These are phyloP conservation scores for Drosophila setifemur DNA, from an alignment of 1,140 invertebrate genomes.

Conservation along the genomic window DNA sequence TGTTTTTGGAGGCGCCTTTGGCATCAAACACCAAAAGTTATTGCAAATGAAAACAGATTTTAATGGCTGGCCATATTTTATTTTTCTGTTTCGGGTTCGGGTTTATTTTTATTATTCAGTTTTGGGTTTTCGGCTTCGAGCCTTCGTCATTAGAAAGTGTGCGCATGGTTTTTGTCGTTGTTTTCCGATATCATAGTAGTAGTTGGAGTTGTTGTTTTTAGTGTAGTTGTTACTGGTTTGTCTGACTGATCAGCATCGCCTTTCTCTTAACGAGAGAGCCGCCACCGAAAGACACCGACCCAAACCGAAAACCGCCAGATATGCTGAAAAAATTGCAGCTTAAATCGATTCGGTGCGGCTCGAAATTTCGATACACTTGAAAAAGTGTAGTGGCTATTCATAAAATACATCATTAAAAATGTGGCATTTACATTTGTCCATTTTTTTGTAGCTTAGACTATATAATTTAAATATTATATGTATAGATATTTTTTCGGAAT, in stretches of 20 bases:
- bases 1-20: constrained; percentile 10
- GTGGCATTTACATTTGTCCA: too few relatives aligned
- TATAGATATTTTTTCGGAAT: too few relatives aligned
- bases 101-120: constrained; percentile 14
- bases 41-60: constrained; percentile 40
- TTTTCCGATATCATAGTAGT: not conserved
- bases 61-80: constrained; percentile 30
- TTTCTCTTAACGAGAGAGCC: constrained; percentile 49
- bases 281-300: not conserved
- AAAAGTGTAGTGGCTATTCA: too few relatives aligned
- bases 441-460: too few relatives aligned
- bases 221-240: constrained; percentile 19
- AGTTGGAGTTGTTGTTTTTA: not conserved
- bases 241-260: constrained; percentile 32
- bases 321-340: constrained; percentile 35
- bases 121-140: not conserved
- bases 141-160: constrained; percentile 53
- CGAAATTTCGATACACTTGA: too few relatives aligned
- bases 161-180: not conserved
- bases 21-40: constrained; percentile 31
- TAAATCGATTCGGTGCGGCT: constrained; percentile 47
- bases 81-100: constrained; percentile 4
- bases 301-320: constrained; percentile 10
- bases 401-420: too few relatives aligned
- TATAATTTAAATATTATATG: too few relatives aligned